Conservation (phyloP, 2,113 vertebrate species). For the Micronycteris hirsuta region DNA sequence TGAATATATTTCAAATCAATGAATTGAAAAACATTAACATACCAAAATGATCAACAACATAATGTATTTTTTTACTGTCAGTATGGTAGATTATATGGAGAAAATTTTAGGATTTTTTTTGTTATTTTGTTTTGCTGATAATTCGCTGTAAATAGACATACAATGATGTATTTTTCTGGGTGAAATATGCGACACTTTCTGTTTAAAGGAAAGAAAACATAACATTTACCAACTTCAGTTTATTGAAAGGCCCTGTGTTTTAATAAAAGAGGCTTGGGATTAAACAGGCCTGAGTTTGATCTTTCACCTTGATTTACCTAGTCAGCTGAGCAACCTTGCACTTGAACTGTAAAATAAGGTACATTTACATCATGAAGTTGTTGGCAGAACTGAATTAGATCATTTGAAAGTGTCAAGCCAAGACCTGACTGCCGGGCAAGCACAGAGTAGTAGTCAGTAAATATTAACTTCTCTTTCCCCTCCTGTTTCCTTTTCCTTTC, state of each 20-base stretch:
- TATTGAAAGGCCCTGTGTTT: not conserved
- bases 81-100: not conserved
- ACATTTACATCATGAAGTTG: not conserved
- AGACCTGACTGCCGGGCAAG: not conserved
- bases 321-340: not conserved
- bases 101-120: not conserved
- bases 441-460: not conserved
- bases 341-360: not conserved
- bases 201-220: not conserved
- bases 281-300: not conserved
- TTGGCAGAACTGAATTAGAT: conserved; percentile 25
- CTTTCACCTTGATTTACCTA: not conserved
- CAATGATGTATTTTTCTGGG: not conserved
- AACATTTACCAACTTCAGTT: not conserved
- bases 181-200: not conserved
- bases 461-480: not conserved
- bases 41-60: not conserved
- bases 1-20: not conserved
- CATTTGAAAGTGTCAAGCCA: not conserved
- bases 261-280: not conserved
- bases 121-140: not conserved
- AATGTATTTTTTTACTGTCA: not conserved
- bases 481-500: not conserved
- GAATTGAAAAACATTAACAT: not conserved
- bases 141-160: not conserved